Conservation (phyloP, 53 echinoderm and acorn worm genomes). For the Temnopleurus reevesii region DNA sequence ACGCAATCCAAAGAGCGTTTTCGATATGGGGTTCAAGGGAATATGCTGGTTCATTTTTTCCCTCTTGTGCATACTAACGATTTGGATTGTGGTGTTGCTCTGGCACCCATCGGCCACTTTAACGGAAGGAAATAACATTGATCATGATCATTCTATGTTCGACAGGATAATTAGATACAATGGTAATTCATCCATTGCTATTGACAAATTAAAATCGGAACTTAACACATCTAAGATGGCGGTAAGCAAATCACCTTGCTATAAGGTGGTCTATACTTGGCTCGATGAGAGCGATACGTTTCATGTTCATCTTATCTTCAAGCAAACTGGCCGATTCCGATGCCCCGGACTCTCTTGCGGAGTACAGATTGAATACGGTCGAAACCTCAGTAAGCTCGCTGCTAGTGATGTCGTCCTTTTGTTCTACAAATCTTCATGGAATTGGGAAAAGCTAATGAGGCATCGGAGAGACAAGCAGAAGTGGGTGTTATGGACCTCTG, state of each 20-base stretch:
- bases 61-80: neutral
- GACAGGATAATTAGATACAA: neutral
- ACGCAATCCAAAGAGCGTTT: no score
- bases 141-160: no score
- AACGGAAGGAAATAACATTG: no score
- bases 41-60: neutral
- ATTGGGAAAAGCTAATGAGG: neutral
- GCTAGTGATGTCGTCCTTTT: neutral
- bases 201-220: neutral
- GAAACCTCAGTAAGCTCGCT: neutral
- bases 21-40: no score
- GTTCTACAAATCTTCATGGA: neutral
- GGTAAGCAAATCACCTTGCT: neutral
- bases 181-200: neutral
- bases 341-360: neutral
- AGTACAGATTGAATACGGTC: neutral
- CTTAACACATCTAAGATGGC: neutral
- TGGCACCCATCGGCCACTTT: neutral
- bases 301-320: neutral
- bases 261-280: slow-evolving; percentile 8
- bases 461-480: neutral
- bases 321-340: neutral
- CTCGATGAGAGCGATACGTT: neutral
- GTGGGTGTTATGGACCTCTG: neutral
- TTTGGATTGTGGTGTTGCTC: neutral